These are phyloP conservation scores for Gasteruption jaculator DNA, from an alignment of 2,888 invertebrate species.

Conservation along the genomic window DNA sequence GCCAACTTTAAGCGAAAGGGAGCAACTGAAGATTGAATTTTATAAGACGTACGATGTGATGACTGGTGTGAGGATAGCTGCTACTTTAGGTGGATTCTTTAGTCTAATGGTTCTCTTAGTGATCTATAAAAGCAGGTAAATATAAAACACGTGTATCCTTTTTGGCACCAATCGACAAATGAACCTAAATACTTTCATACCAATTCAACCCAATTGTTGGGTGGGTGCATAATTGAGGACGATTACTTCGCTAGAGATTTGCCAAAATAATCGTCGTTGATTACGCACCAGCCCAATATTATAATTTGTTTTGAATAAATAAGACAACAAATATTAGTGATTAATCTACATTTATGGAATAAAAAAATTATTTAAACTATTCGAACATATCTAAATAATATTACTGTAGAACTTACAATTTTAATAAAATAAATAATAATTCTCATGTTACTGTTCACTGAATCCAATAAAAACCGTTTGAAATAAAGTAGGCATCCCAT, in stretches of 20 bases:
- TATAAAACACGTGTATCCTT: neutral
- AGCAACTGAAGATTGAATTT: constrained; percentile 73
- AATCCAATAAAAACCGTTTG: too few species aligned
- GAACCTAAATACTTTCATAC: neutral
- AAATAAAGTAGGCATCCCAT: too few species aligned
- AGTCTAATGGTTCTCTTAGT: constrained; percentile 87
- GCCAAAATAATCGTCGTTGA: too few species aligned
- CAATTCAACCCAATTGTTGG: too few species aligned
- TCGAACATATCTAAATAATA: too few species aligned
- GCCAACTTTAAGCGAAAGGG: constrained; percentile 56
- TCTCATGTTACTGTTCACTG: too few species aligned
- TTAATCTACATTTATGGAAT: neutral
- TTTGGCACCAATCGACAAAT: neutral
- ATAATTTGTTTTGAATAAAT: neutral
- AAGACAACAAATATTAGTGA: neutral
- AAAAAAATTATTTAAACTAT: too few species aligned
- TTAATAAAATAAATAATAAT: neutral
- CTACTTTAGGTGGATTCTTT: constrained; percentile 87
- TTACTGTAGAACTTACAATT: neutral
- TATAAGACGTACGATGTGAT: constrained; percentile 90
- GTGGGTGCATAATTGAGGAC: too few species aligned
- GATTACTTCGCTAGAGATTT: too few species aligned
- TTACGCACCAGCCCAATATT: too few species aligned
- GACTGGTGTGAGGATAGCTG: constrained; percentile 90
- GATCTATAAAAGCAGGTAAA: constrained; percentile 75